Conservation (phyloP, 1,140 invertebrate species). For the Cherax quadricarinatus region DNA sequence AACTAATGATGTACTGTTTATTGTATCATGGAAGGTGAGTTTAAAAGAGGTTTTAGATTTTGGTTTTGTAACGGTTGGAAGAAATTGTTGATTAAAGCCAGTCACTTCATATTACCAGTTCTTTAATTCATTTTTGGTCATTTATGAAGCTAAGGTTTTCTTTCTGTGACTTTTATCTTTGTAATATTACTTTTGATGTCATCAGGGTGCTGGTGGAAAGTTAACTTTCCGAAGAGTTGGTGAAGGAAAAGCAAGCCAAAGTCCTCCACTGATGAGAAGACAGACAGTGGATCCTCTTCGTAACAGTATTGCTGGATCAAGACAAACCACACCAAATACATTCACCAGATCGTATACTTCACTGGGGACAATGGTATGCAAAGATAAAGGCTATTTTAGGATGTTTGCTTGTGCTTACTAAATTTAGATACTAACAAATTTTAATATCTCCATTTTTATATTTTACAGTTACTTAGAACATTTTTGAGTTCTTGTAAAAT, state of each 20-base stretch:
- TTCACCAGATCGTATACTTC: conserved; percentile 45
- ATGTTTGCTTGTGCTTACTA: not conserved
- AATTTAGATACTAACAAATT: not conserved
- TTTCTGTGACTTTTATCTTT: not conserved
- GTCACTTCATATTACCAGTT: too few species aligned
- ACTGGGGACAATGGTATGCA: conserved; percentile 17
- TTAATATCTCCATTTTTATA: not conserved
- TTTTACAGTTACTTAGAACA: too few species aligned
- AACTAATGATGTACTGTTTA: too few species aligned
- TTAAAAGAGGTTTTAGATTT: too few species aligned
- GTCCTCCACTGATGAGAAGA: conserved; percentile 3
- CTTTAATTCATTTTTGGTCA: too few species aligned
- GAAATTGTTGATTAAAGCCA: too few species aligned
- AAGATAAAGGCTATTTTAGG: not conserved
- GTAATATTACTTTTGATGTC: not conserved
- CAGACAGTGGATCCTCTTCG: not conserved
- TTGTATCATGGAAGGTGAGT: too few species aligned
- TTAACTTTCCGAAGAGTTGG: conserved; percentile 19
- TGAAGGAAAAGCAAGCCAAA: conserved; percentile 13
- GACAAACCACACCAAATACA: not conserved
- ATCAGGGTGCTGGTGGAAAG: conserved; percentile 25
- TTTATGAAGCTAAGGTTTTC: too few species aligned
- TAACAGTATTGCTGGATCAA: conserved; percentile 1
- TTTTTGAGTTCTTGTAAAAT: too few species aligned
- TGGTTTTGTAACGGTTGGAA: too few species aligned